Base-by-base conservation (phyloP, 2,797 vertebrate species). In the Moxostoma hubbsi region DNA sequence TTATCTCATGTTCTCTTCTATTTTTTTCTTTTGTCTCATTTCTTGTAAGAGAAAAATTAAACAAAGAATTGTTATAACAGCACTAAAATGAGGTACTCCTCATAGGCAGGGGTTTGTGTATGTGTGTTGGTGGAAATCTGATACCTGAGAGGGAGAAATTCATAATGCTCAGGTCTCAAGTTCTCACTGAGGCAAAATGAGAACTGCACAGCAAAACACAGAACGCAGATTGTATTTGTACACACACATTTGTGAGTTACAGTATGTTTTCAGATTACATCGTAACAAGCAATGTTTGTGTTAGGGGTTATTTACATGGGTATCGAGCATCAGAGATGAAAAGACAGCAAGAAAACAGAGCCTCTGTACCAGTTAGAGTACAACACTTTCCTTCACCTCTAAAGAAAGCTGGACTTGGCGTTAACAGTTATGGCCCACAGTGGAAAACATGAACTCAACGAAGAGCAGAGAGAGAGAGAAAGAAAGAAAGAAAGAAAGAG, bases 61-160 rank as follows among this genome's bases (percentile, higher is more conserved):
- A 45, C 18, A 46, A 64, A 57, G 77, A 57, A 47, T 65, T 64
- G 66, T 70, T 78, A 70, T 78, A 63, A 47, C 49, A 7, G 15
- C 36, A 64, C 47, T 59, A 79, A 79, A 71, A 53, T 7, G 5
- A 79, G 62, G 54, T 54, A 64, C 69, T 72, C 51, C 68, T 72
- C 77, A 79, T 65, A 79, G n/a, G 16, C 77, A 50, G 47, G 47
- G 54, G 69, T 73, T 79, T 58, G 84, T 16, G 78, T 58, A 70
- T 76, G 65, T 76, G 78, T 68, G 76, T 77, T 77, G 50, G 79
- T 53, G 68, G 81, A 83, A 84, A 84, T 81, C 36, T 61, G 85
- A 86, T 81, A 82, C 49, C 51, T 82, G 81, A 86, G 82, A 86
- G 77, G 70, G 84, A 85, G 82, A 85, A 82, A 86, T 82, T 85